phyloP scores from a whole-genome alignment of 2,113 vertebrate genomes.

The Hippocampus guttulatus region DNA sequence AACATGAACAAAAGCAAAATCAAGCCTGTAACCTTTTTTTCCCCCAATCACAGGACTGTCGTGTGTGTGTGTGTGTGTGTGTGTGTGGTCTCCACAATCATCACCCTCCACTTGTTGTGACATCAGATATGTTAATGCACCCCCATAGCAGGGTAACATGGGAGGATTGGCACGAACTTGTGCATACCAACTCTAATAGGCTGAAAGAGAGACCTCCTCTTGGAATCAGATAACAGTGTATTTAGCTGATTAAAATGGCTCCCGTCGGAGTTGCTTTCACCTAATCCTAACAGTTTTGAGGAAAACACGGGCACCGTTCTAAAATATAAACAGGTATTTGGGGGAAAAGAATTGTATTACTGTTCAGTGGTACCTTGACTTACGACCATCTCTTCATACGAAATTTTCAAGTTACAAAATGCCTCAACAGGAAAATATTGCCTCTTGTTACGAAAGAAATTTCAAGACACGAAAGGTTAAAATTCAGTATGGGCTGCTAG shows the following conservation, averaged over 20 bases:
- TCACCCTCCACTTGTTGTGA: slow-evolving; percentile 36
- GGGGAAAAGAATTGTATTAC: too few species aligned
- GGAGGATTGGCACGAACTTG: slow-evolving; percentile 32
- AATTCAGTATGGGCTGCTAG: too few species aligned
- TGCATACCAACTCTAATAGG: slow-evolving; percentile 19
- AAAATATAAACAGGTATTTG: too few species aligned
- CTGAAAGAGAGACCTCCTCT: slow-evolving; percentile 52
- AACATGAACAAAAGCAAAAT: neutral
- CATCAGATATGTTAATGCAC: slow-evolving; percentile 45
- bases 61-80: slow-evolving; percentile 21
- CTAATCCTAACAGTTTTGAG: neutral
- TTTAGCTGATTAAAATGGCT: slow-evolving; percentile 46
- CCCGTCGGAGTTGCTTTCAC: slow-evolving; percentile 11
- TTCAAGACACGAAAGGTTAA: too few species aligned
- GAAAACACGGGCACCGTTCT: neutral
- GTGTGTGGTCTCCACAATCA: slow-evolving; percentile 30
- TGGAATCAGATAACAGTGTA: slow-evolving; percentile 58
- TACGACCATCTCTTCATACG: too few species aligned
- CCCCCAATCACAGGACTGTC: too few species aligned
- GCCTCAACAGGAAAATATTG: too few species aligned
- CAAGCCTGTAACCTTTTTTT: neutral
- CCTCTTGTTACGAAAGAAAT: too few species aligned
- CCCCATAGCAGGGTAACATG: slow-evolving; percentile 19
- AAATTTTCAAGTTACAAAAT: too few species aligned
- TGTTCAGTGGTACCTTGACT: too few species aligned